Percentiles rank a stretch among this genome's conserved stretches.
These are phyloP conservation scores for Rhinophrynus dorsalis DNA, from an alignment of 2,797 vertebrate genomes.

Conservation along the genomic window DNA sequence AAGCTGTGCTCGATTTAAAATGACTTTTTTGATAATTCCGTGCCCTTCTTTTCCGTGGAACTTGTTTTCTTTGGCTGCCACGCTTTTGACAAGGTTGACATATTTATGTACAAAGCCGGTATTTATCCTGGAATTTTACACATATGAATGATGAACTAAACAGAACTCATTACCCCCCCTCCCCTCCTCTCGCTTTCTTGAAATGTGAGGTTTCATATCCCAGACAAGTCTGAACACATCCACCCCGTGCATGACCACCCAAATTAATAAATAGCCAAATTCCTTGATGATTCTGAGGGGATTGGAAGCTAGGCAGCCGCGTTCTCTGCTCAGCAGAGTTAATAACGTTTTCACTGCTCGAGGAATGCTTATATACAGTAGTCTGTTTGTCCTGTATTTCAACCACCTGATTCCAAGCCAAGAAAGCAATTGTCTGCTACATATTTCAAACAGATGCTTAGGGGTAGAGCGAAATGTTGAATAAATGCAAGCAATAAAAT, in stretches of 20 bases:
- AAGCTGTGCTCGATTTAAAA: too few species aligned
- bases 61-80: slow-evolving; percentile 65
- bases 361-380: slow-evolving; percentile 72
- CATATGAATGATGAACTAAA: slow-evolving; percentile 66
- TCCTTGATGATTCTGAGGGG: slow-evolving; percentile 73
- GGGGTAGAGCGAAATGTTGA: slow-evolving; percentile 69
- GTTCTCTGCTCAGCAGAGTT: slow-evolving; percentile 66
- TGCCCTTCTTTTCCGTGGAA: slow-evolving; percentile 45
- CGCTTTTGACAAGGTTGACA: slow-evolving; percentile 60
- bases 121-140: slow-evolving; percentile 72
- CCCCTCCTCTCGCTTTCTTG: slow-evolving; percentile 24
- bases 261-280: slow-evolving; percentile 71
- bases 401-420: slow-evolving; percentile 80
- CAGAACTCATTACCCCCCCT: slow-evolving; percentile 56
- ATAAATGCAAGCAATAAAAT: slow-evolving; percentile 81
- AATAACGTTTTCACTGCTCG: slow-evolving; percentile 67
- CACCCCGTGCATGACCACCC: slow-evolving; percentile 61
- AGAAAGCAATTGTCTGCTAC: slow-evolving; percentile 76
- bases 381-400: slow-evolving; percentile 79
- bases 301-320: slow-evolving; percentile 58
- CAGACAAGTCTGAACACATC: slow-evolving; percentile 67
- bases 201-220: slow-evolving; percentile 58
- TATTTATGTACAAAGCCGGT: slow-evolving; percentile 66
- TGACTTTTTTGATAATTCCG: slow-evolving; percentile 54
- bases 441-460: slow-evolving; percentile 93